Base-by-base conservation (phyloP, 2,888 invertebrate species). In the Aphodius granarius region DNA sequence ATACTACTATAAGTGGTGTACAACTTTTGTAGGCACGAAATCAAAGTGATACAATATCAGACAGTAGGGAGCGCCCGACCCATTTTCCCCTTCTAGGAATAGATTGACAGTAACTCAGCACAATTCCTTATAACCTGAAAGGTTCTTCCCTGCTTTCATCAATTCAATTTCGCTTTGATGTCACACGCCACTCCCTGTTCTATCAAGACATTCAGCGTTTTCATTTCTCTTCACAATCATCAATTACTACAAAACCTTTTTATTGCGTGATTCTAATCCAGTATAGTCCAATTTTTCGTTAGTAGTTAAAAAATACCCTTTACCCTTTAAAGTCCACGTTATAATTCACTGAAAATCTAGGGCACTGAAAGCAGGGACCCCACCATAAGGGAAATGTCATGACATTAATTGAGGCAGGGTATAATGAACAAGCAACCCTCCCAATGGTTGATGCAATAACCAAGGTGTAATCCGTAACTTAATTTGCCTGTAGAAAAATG, bases 341-440 rank as follows among this genome's bases (percentile, higher is more conserved):
- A 6, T 43, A 43, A 43, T 9, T 13, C 43, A 43, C 2, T 66
- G 66, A 72, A 75, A 75, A 72, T 68, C 20, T 75, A 75, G 75
- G 72, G 66, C 75, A 72, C n/a, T 63, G 63, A 17, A 20, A 63
- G 66, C 62, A 15, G 16, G 66, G 43, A 22, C 72, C 63, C 18
- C 63, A 66, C 22, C 19, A 68, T 68, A 74, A 74, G 74, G 74
- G 43, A 75, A 75, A 75, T 75, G 75, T 75, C 75, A 72, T 75
- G 75, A 75, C 75, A 75, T 75, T 75, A 72, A 72, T n/a, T 74
- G 63, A 74, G 43, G 9, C 43, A 13, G 9, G 43, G 9, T 3
- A 43, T 43, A 68, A 68, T n/a, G 68, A 20, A 68, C 19, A 68
- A 68, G 68, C 4, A 43, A 43, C 3, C 9, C 9, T 13, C 1